Percentiles rank a stretch among this genome's conserved stretches.
phyloP scores from a whole-genome alignment of 2,797 vertebrate species.

The Acipenser transmontanus region DNA sequence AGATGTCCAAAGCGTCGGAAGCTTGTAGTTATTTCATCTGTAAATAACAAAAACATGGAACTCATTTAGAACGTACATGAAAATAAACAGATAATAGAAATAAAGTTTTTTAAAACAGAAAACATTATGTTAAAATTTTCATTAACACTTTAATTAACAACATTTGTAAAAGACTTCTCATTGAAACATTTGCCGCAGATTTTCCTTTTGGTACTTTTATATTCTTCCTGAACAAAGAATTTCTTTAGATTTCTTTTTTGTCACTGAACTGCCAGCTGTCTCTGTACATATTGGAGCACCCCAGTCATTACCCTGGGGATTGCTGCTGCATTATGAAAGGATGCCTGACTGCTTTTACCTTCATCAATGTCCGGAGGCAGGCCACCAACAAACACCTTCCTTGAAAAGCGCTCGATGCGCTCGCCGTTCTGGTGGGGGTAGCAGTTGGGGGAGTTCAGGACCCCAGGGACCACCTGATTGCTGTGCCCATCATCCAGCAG shows the following conservation, averaged over 20 bases:
- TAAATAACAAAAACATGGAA: constrained; percentile 6
- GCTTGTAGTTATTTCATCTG: constrained; percentile 97
- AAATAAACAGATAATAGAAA: no score
- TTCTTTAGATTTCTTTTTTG: not conserved
- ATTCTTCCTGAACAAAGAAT: no score
- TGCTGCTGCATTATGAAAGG: constrained; percentile 4
- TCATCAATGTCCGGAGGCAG: constrained; percentile 96
- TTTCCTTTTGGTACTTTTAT: no score
- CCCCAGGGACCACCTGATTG: constrained; percentile 64
- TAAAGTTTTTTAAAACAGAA: no score
- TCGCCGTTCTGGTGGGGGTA: constrained; percentile 94
- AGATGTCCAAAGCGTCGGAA: constrained; percentile 94
- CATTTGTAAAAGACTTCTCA: no score
- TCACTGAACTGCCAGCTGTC: constrained; percentile 4
- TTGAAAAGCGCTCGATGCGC: constrained; percentile 89
- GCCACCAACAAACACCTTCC: constrained; percentile 95
- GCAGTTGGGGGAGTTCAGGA: constrained; percentile 73
- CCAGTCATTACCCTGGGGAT: not conserved
- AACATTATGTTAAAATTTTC: no score
- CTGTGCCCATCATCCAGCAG: constrained; percentile 87
- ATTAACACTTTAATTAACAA: no score
- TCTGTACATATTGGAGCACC: constrained; percentile 1
- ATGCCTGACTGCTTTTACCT: constrained; percentile 53
- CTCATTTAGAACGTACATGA: no score
- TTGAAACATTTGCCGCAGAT: no score